Conservation (phyloP, 2,888 invertebrate species). For the Myopa testacea region DNA sequence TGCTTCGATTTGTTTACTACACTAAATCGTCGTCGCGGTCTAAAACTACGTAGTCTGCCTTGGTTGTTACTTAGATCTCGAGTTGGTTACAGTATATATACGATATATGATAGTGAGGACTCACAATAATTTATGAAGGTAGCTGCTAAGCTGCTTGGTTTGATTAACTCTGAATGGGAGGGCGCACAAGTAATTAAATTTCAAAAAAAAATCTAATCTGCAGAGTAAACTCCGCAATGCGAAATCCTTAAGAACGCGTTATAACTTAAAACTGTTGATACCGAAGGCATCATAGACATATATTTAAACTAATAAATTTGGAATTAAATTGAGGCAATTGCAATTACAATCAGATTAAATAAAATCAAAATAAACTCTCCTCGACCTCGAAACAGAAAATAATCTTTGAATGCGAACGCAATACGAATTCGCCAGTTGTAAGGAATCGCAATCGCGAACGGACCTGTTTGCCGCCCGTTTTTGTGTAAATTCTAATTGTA, state of each 20-base stretch:
- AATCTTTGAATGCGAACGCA: no score
- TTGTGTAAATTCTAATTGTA: background rate
- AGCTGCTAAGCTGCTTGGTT: background rate
- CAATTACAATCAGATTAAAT: background rate
- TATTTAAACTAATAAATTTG: no score
- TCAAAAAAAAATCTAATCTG: background rate
- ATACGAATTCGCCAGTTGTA: background rate
- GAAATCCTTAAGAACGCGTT: no score
- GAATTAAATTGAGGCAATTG: background rate
- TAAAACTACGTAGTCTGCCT: conserved; percentile 46
- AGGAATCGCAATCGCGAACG: background rate
- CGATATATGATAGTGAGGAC: conserved; percentile 13
- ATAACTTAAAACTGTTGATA: no score
- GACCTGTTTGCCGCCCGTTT: background rate
- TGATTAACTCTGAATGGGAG: background rate
- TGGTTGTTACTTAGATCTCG: conserved; percentile 45
- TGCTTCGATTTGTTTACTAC: background rate
- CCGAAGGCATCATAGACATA: no score
- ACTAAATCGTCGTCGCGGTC: conserved; percentile 13
- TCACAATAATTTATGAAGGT: conserved; percentile 18
- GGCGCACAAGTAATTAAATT: no score
- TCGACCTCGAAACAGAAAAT: no score
- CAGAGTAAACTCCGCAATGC: no score
- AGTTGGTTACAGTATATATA: conserved; percentile 6
- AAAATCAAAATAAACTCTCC: background rate